Base-by-base conservation (phyloP, 1,140 invertebrate genomes). In the Aphelinus certus region DNA sequence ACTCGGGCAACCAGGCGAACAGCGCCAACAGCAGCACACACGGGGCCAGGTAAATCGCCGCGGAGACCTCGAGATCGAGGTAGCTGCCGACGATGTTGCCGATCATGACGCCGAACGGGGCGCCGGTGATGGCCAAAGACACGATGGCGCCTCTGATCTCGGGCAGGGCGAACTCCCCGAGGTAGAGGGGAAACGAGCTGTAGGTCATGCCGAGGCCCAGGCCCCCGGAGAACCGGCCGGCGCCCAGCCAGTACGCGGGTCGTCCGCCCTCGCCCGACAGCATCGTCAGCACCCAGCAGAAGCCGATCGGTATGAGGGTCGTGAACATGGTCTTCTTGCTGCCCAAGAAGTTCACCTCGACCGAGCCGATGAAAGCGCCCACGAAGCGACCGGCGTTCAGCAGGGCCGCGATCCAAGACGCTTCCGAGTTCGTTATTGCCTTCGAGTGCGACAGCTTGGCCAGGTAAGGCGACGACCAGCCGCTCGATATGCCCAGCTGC, bases 11-110 rank as follows among this genome's bases (percentile, higher is more conserved):
- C 71, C 90, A 90, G 51, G 89, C 85, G 89, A 4, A 93, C 79
- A 75, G 90, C 85, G 81, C 91, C 92, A 81, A 94, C 90, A 1
- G 94, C 92, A 53, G 92, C 78, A 94, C 91, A 82, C 95, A 93
- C 0, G 94, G 94, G 0, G 88, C 80, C 46, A 92, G 87, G 76
- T 90, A 90, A 63, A 92, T 88, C 26, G 88, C 86, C 1, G 91
- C 90, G 10, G 91, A 88, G 0, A 89, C 86, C 45, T 89, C 85
- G 65, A 91, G 90, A 26, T 89, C 89, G 1, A 91, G 57, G 68
- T 89, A 90, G 1, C 91, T 87, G 2, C 93, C 93, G 67, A 93
- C 88, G 58, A 90, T 85, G 83, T 93, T 94, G 49, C 92, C 91
- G 3, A 92, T 82, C 56, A 95, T 84, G 76, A 93, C 93, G 2